phyloP scores from a whole-genome alignment of 53 echinoderm and acorn worm genomes.

The Astropecten irregularis region DNA sequence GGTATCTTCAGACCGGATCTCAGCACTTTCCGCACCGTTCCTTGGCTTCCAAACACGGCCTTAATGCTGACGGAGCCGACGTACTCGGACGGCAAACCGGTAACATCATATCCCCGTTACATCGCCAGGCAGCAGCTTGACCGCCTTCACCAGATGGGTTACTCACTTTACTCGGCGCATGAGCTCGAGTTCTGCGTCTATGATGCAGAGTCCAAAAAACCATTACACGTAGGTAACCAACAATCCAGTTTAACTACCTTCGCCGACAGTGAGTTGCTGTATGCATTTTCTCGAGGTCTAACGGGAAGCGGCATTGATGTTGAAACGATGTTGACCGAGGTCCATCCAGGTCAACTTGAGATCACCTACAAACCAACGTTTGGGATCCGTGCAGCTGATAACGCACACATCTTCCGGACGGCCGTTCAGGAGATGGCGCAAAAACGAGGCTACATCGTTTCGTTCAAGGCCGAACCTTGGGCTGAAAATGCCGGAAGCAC shows the following conservation, averaged over 20 bases:
- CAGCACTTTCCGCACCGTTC: neutral
- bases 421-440: constrained; percentile 27
- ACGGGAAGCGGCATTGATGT: constrained; percentile 3
- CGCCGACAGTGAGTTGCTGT: neutral
- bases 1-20: no score
- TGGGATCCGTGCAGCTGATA: constrained; percentile 45
- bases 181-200: constrained; percentile 33
- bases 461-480: constrained; percentile 33
- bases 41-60: constrained; percentile 8
- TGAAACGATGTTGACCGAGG: constrained; percentile 3
- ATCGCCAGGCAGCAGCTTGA: constrained; percentile 33
- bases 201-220: neutral
- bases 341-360: constrained; percentile 15
- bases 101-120: neutral
- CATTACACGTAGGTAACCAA: neutral
- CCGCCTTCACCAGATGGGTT: constrained; percentile 14
- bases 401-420: constrained; percentile 33
- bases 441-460: neutral
- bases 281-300: neutral
- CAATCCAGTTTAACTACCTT: neutral
- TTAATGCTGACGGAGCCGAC: constrained; percentile 9
- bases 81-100: constrained; percentile 26
- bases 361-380: constrained; percentile 25
- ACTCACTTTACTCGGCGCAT: constrained; percentile 7
- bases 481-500: neutral